Evolutionary conservation across 2,797 vertebrate genomes (phyloP).

Genomic region (Coranthus polyacanthus): DNA sequence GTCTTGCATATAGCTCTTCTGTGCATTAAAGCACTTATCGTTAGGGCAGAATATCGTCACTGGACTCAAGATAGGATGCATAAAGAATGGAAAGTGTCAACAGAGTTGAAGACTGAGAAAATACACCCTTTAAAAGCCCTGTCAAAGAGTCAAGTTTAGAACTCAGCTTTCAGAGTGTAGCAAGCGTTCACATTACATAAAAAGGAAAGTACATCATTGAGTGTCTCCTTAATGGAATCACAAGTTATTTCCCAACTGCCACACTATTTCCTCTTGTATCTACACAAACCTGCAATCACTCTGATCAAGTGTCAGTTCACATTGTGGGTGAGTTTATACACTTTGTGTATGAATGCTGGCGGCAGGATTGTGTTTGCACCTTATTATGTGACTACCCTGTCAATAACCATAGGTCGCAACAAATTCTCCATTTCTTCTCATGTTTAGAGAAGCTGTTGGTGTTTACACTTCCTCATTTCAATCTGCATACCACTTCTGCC

Average conservation of each 20-base stretch:
- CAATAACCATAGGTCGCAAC: not conserved
- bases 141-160: conserved; percentile 1
- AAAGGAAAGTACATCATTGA: not conserved
- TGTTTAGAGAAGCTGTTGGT: conserved; percentile 49
- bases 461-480: conserved; percentile 58
- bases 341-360: not conserved
- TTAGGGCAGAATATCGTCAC: conserved; percentile 35
- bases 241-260: conserved; percentile 19
- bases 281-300: conserved; percentile 15
- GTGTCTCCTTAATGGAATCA: conserved; percentile 11
- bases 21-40: conserved; percentile 37
- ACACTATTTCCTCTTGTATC: conserved; percentile 6
- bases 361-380: not conserved
- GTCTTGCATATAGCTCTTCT: conserved; percentile 18
- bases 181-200: conserved; percentile 33
- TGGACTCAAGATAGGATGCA: conserved; percentile 23
- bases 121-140: conserved; percentile 38
- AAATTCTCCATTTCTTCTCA: not conserved
- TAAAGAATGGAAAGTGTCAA: conserved; percentile 38
- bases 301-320: not conserved
- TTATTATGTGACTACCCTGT: not conserved
- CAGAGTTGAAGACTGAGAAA: conserved; percentile 26
- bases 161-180: conserved; percentile 18
- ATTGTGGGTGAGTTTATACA: not conserved
- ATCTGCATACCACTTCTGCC: conserved; percentile 30